These are phyloP conservation scores for Remorina albescens DNA, from an alignment of 2,797 vertebrate species.

Conservation along the genomic window DNA sequence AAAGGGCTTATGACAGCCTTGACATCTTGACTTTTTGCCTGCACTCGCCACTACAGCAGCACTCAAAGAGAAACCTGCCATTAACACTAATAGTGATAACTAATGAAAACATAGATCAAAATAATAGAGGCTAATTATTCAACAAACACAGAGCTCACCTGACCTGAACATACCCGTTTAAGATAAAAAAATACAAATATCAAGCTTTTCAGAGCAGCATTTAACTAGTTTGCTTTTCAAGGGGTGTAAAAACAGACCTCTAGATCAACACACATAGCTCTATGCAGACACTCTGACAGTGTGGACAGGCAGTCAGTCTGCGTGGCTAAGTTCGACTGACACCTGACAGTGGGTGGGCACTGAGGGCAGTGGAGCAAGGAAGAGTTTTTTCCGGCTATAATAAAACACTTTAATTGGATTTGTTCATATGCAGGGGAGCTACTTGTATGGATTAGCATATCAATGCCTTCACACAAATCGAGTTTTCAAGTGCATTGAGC, in stretches of 20 bases:
- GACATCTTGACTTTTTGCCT: neutral
- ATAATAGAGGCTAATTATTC: neutral
- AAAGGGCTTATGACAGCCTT: neutral
- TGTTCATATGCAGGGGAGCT: constrained; percentile 85
- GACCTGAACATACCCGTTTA: constrained; percentile 3
- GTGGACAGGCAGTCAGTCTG: constrained; percentile 56
- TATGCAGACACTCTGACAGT: constrained; percentile 29
- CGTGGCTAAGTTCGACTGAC: constrained; percentile 80
- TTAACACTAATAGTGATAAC: neutral
- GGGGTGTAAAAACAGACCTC: constrained; percentile 9
- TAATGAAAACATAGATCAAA: constrained; percentile 2
- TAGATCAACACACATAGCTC: constrained; percentile 23
- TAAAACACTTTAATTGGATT: constrained; percentile 90
- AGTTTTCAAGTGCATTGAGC: constrained; percentile 88
- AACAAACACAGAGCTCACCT: neutral
- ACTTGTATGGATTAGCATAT: constrained; percentile 90
- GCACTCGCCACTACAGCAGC: neutral
- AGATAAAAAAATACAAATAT: neutral
- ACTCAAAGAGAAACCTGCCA: neutral
- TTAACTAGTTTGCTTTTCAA: neutral
- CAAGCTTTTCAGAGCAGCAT: constrained; percentile 9
- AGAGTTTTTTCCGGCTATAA: constrained; percentile 83
- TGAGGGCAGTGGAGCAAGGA: constrained; percentile 80
- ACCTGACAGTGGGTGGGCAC: constrained; percentile 74
- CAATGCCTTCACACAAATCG: constrained; percentile 88